Evolutionary conservation across 2,888 invertebrate species (phyloP), one percentile per base, ranked within the genome.

Genomic region (Tipula vernalis): DNA sequence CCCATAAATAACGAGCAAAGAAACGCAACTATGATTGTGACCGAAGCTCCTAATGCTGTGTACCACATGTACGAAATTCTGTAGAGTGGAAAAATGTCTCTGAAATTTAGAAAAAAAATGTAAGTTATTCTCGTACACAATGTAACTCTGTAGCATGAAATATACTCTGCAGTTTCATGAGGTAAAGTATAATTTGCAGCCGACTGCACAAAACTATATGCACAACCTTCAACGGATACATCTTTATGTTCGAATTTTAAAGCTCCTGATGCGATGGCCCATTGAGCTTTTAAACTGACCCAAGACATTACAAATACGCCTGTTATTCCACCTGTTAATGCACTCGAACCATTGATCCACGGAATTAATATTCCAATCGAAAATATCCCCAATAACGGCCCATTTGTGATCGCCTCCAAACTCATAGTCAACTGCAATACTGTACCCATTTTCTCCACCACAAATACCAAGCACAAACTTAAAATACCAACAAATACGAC

Each of bases 11-110:
- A 87, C 8, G 90, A 89, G 36, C 89, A 90, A 0, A 91, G 36
- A 1, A 89, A 44, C 10, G 91, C 90, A 10, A 94, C 91, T n/a
- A 91, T 89, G 87, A 94, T 93, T 18, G 94, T 93, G 5, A 94
- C 92, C 0, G 92, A 87, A 5, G 93, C 92, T 12, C 95, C 95
- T 18, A 94, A 90, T 3, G 94, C 90, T 0, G 96, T 95, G 89
- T 96, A 96, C 96, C 96, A 96, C 92, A 96, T 93, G 90, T 96
- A 96, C 0, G 96, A 96, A 10, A 96, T 93, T 83, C 95, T 94
- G 87, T 95, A 95, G 3, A 96, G 87, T 0, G 91, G 90, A 88
- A 91, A 90, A 71, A 91, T 89, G 15, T 90, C 89, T 51, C 91
- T 91, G 44, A 88, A 36, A 13, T 10, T 85, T 6, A 28, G 39